phyloP scores from a whole-genome alignment of 1,140 invertebrate species.

The Semibalanus balanoides region DNA sequence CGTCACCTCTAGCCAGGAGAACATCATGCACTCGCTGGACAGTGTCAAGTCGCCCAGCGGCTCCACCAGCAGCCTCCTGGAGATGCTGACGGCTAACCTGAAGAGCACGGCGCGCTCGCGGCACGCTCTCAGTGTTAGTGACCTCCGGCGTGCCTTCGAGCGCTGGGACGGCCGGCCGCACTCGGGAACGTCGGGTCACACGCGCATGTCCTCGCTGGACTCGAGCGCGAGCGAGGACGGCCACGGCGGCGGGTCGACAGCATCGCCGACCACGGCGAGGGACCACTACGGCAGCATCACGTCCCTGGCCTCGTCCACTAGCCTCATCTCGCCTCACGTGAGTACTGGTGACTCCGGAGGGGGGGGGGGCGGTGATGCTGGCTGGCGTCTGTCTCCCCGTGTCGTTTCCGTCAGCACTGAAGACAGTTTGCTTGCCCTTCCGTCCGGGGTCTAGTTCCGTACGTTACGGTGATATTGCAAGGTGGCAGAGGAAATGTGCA shows the following conservation, averaged over 20 bases:
- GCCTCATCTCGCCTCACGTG: conserved; percentile 45
- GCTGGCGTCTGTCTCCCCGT: too few species aligned
- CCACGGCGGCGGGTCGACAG: conserved; percentile 11
- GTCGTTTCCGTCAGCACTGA: too few species aligned
- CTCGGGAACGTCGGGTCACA: conserved; percentile 22
- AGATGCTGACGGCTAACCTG: conserved; percentile 18
- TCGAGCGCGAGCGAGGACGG: conserved; percentile 37
- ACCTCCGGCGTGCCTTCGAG: conserved; percentile 46
- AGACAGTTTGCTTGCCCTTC: too few species aligned
- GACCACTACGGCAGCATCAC: conserved; percentile 46
- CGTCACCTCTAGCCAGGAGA: conserved; percentile 13
- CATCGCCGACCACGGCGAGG: conserved; percentile 23
- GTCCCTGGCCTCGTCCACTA: conserved; percentile 44
- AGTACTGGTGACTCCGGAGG: too few species aligned
- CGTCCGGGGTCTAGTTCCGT: too few species aligned
- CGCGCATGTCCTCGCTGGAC: conserved; percentile 34
- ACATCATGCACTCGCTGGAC: conserved; percentile 20
- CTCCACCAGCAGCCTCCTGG: conserved; percentile 17
- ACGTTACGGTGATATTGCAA: too few species aligned
- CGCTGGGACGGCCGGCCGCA: conserved; percentile 22
- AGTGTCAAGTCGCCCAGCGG: conserved; percentile 30
- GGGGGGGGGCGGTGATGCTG: conserved; percentile 5
- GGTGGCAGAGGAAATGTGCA: too few species aligned
- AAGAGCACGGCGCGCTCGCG: conserved; percentile 19
- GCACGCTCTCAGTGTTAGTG: conserved; percentile 25